Conservation (phyloP, 1,140 invertebrate genomes). For the Colletes latitarsis region DNA sequence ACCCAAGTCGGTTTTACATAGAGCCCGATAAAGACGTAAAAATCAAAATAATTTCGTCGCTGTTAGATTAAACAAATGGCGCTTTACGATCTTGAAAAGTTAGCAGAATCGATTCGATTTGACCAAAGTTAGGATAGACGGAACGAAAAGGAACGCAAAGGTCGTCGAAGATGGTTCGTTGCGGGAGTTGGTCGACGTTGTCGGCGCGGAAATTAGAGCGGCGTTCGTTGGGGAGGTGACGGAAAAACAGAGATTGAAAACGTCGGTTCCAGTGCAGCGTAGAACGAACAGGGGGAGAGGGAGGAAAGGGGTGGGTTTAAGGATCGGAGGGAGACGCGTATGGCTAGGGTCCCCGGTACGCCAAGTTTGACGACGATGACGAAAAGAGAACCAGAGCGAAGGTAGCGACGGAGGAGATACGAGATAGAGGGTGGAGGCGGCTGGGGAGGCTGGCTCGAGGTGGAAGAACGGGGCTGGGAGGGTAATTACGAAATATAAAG, state of each 20-base stretch:
- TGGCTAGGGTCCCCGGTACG: slow-evolving; percentile 33
- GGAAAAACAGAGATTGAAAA: slow-evolving; percentile 66
- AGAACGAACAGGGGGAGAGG: background rate
- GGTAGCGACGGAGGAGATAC: slow-evolving; percentile 43
- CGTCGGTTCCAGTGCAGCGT: slow-evolving; percentile 43
- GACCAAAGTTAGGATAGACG: too few species aligned
- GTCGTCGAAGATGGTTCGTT: too few species aligned
- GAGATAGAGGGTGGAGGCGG: slow-evolving; percentile 45
- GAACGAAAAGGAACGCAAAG: too few species aligned
- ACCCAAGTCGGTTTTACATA: too few species aligned
- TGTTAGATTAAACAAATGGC: too few species aligned
- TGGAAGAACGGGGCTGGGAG: slow-evolving; percentile 71
- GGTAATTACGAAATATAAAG: slow-evolving; percentile 81
- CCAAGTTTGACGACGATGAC: slow-evolving; percentile 56
- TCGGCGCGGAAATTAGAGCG: too few species aligned
- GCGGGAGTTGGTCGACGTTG: too few species aligned
- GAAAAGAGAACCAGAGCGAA: slow-evolving; percentile 26
- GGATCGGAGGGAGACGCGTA: slow-evolving; percentile 9
- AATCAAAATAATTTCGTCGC: too few species aligned
- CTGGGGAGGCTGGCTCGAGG: slow-evolving; percentile 66
- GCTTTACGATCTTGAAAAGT: too few species aligned
- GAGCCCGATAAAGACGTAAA: too few species aligned
- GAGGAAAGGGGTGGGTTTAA: slow-evolving; percentile 7
- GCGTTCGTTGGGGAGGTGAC: slow-evolving; percentile 16
- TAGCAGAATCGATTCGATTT: too few species aligned